A percentile compares a stretch with the other conserved stretches of the same genome.
phyloP scores from a whole-genome alignment of 2,888 invertebrate genomes.

The Patella caerulea region DNA sequence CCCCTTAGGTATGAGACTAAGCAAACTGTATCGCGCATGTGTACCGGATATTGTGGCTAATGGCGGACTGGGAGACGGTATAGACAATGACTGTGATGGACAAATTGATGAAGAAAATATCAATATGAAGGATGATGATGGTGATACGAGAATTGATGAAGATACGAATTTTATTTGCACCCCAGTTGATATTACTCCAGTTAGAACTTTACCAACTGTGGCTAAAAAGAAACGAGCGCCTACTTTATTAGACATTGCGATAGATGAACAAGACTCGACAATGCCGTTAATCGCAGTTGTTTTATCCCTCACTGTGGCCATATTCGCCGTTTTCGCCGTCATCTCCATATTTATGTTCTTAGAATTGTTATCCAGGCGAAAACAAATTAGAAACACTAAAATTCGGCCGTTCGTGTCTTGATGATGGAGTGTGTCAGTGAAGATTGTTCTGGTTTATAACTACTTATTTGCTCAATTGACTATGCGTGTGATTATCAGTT shows the following conservation, averaged over 20 bases:
- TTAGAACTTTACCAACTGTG: conserved; percentile 10
- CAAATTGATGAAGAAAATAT: conserved; percentile 45
- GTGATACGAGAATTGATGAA: conserved; percentile 44
- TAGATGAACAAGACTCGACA: conserved; percentile 31
- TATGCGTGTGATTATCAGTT: no score
- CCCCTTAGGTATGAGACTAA: conserved; percentile 46
- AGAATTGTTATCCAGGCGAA: conserved; percentile 39
- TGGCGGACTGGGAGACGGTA: conserved; percentile 48
- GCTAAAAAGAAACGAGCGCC: conserved; percentile 11
- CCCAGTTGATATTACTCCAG: conserved; percentile 7
- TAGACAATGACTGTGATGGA: conserved; percentile 57
- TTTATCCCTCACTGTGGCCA: conserved; percentile 46
- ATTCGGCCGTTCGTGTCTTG: conserved; percentile 50
- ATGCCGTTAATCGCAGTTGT: conserved; percentile 44
- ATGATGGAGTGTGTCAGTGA: conserved; percentile 1
- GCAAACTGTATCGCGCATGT: conserved; percentile 45
- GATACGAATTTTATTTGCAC: conserved; percentile 35
- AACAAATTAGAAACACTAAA: conserved; percentile 42
- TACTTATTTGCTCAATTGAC: no score
- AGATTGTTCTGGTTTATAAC: no score
- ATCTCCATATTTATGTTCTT: conserved; percentile 42
- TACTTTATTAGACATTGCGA: neutral
- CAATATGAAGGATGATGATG: conserved; percentile 43
- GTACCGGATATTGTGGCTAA: conserved; percentile 27
- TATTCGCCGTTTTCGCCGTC: conserved; percentile 43